Base-by-base conservation (phyloP, 1,140 invertebrate species). In the Drosophila elegans region DNA sequence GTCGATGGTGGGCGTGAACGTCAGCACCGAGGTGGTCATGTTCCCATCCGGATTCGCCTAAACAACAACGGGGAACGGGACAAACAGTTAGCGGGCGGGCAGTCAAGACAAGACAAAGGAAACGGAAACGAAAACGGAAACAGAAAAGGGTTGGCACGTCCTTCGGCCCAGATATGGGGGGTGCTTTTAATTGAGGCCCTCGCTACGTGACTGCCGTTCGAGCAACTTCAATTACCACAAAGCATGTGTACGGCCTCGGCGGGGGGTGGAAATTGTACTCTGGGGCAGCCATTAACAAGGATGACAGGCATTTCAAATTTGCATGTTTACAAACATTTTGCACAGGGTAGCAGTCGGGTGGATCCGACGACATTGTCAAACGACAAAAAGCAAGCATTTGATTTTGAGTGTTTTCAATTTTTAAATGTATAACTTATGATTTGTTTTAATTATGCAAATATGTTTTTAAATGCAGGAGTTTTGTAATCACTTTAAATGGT, bases 21-120 rank as follows among this genome's bases (percentile, higher is more conserved):
- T 97, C 57, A 98, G 93, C 34, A 95, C 95, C 79, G 97, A 97
- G 72, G 95, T 96, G 38, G 97, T 98, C 55, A 95, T 94, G 92
- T 98, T 98, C n/a, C 95, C 96, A 88, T 97, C 96, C 11, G 94
- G 93, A 81, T 95, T 96, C 48, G 94, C 94, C 96, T 97, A 93
- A 73, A 93, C 64, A 73, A 93, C 64, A 67, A 57, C 44, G 25
- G 48, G 60, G 39, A 48, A 21, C 7, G 27, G 39, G 39, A 9
- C 52, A 79, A 79, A 71, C 72, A 63, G 57, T 88, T 88, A 82
- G 80, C 74, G 42, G 61, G 49, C 54, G 61, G 54, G 56, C 52
- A 46, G 55, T 42, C 63, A 56, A 56, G 59, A 46, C 71, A 83
- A 68, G 46, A 85, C 80, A 80, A 77, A 77, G 66, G 45, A 44